These are phyloP conservation scores for Crocuta crocuta DNA, from an alignment of 2,113 vertebrate species.

Conservation along the genomic window DNA sequence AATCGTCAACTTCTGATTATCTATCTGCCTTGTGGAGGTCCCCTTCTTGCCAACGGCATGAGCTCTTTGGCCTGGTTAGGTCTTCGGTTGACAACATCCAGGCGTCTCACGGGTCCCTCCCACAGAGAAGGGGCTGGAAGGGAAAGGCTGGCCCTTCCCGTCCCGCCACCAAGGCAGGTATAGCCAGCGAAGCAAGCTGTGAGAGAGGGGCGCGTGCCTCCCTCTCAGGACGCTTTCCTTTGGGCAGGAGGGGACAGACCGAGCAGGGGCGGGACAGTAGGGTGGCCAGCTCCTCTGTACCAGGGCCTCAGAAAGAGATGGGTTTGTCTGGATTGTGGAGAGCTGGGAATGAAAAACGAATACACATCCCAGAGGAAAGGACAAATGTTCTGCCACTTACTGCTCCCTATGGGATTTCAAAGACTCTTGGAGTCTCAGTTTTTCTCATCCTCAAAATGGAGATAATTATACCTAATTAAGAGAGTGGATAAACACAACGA, in stretches of 20 bases:
- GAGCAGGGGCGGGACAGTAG: background rate
- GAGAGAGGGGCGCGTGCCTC: background rate
- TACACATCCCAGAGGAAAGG: background rate
- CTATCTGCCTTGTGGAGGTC: conserved; percentile 42
- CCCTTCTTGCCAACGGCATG: conserved; percentile 23
- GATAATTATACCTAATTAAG: background rate
- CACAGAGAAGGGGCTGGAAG: background rate
- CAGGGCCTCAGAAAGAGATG: background rate
- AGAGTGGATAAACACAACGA: background rate
- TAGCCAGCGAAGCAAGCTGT: background rate
- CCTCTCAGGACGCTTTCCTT: background rate
- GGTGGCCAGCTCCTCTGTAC: background rate
- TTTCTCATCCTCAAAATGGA: conserved; percentile 31
- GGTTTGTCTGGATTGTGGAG: background rate
- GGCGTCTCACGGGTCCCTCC: conserved; percentile 7
- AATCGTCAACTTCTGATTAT: background rate
- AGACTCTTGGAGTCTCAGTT: background rate
- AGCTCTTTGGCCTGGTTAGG: background rate
- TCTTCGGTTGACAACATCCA: conserved; percentile 53
- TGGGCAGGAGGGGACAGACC: background rate
- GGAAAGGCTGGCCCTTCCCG: background rate
- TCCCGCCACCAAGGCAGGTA: background rate
- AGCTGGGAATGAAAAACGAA: background rate
- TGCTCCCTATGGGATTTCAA: background rate
- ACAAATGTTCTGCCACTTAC: background rate